A percentile compares a stretch with the other conserved stretches of the same genome.
Evolutionary conservation across 2,113 vertebrate species (phyloP).

Genomic region (Passer domesticus): DNA sequence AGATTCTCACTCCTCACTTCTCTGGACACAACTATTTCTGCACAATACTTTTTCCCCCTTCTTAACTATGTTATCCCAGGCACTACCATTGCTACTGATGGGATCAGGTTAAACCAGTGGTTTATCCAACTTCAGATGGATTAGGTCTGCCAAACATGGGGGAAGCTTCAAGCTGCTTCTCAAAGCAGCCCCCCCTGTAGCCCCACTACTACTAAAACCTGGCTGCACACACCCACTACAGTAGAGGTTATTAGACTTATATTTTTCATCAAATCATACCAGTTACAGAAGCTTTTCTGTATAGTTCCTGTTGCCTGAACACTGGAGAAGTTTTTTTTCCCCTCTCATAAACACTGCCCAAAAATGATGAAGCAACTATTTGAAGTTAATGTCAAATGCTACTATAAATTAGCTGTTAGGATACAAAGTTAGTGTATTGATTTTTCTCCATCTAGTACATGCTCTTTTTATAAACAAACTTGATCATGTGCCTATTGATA

Average conservation of each 20-base stretch:
- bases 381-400: background rate
- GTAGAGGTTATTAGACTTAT: background rate
- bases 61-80: background rate
- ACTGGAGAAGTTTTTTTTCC: background rate
- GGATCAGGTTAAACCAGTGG: background rate
- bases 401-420: background rate
- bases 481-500: conserved; percentile 5
- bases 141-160: background rate
- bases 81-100: background rate
- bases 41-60: background rate
- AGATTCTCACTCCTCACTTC: background rate
- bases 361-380: background rate
- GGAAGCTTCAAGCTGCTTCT: background rate
- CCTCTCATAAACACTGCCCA: background rate
- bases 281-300: background rate
- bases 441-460: background rate
- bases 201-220: background rate
- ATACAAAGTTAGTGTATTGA: background rate
- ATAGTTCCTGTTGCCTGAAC: background rate
- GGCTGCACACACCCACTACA: background rate
- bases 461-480: conserved; percentile 13
- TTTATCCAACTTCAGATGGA: background rate
- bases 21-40: background rate
- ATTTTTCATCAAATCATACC: background rate
- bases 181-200: background rate